Conservation (phyloP, 2,113 vertebrate species). For the Australoheros scitulus region DNA sequence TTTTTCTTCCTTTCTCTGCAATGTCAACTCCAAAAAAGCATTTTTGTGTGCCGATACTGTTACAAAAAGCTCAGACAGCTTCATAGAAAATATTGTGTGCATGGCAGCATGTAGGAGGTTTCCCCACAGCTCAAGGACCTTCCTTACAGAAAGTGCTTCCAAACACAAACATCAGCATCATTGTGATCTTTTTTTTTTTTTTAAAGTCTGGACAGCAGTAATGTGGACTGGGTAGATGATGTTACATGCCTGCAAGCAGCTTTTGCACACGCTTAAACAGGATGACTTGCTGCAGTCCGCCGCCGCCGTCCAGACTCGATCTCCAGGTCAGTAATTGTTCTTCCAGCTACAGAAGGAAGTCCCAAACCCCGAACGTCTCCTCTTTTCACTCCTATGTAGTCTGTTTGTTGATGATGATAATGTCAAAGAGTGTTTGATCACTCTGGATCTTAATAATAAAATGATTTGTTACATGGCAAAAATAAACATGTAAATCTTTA, state of each 20-base stretch:
- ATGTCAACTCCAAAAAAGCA: slow-evolving; percentile 57
- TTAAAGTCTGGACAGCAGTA: slow-evolving; percentile 8
- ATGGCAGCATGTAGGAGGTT: slow-evolving; percentile 20
- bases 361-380: neutral
- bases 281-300: neutral
- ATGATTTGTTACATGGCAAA: slow-evolving; percentile 67
- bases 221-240: neutral
- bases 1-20: neutral
- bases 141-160: slow-evolving; percentile 35
- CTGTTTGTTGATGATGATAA: slow-evolving; percentile 45
- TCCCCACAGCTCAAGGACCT: neutral
- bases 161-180: slow-evolving; percentile 26
- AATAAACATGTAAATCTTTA: slow-evolving; percentile 34
- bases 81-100: slow-evolving; percentile 51
- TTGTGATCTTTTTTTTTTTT: neutral
- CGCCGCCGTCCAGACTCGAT: slow-evolving; percentile 1
- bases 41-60: slow-evolving; percentile 53
- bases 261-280: neutral
- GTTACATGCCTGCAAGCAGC: neutral
- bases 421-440: slow-evolving; percentile 43
- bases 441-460: slow-evolving; percentile 61
- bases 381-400: slow-evolving; percentile 35
- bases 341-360: slow-evolving; percentile 50
- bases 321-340: slow-evolving; percentile 37
- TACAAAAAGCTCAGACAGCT: slow-evolving; percentile 51